Conservation (phyloP, 1,140 invertebrate genomes). For the Drosophila takahashii region DNA sequence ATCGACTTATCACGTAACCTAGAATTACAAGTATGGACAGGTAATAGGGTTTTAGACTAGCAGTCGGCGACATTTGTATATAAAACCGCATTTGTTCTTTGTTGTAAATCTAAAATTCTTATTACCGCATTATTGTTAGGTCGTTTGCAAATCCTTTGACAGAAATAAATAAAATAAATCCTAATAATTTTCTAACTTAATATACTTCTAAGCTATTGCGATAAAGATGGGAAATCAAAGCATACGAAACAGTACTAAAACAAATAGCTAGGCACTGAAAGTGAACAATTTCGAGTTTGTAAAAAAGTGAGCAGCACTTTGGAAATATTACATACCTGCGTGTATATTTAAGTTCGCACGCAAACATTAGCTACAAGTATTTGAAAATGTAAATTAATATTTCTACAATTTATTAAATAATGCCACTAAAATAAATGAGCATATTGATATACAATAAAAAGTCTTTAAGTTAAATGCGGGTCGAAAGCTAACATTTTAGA, state of each 20-base stretch:
- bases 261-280: slow-evolving; percentile 69
- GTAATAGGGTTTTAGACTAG: no score
- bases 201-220: slow-evolving; percentile 44
- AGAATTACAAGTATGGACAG: no score
- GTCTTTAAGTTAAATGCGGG: not conserved
- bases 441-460: slow-evolving; percentile 36
- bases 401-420: slow-evolving; percentile 72
- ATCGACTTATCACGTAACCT: no score
- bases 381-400: slow-evolving; percentile 63
- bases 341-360: slow-evolving; percentile 38
- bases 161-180: slow-evolving; percentile 4
- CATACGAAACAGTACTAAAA: slow-evolving; percentile 72
- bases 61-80: no score
- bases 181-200: slow-evolving; percentile 53
- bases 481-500: no score
- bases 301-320: slow-evolving; percentile 26
- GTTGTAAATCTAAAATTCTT: no score
- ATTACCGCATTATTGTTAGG: no score
- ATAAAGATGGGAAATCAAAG: slow-evolving; percentile 53
- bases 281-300: slow-evolving; percentile 70
- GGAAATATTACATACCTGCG: slow-evolving; percentile 20
- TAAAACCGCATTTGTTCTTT: no score
- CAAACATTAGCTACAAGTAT: slow-evolving; percentile 73
- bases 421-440: slow-evolving; percentile 51
- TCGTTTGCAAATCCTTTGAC: no score